Base-by-base conservation (phyloP, 2,113 vertebrate species). In the Cyphomyrus discorhynchus region DNA sequence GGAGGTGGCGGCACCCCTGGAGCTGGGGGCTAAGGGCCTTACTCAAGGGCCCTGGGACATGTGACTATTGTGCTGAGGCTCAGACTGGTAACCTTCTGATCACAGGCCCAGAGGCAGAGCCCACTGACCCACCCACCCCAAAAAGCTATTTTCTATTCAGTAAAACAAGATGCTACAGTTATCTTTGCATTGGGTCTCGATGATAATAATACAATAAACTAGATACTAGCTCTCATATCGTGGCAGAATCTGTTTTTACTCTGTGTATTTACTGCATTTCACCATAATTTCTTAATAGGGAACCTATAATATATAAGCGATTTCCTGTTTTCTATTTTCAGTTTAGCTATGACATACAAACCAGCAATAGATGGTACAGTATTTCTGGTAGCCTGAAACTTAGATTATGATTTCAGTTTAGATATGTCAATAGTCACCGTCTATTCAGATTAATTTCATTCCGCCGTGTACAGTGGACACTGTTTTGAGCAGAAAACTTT, bases 291-390 rank as follows among this genome's bases (percentile, higher is more conserved):
- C 8, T 49, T 88, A 89, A 91, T 46, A 89, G 66, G 87, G 62
- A 90, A 89, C 24, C 86, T 87, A 85, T 87, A 90, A 90, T 83
- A 88, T 74, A 49, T 46, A 35, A 92, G 86, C 50, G 82, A 89
- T 92, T 92, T 92, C 90, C 92, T 89, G 90, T 90, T 85, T 88
- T 89, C 92, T 91, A 90, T 91, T 91, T 91, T 91, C 86, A 92
- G 91, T 90, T 88, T 15, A 39, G 86, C 88, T 89, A 56, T 88
- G 89, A 91, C 88, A 91, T 74, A 52, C 89, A 91, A 90, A 90
- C 89, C 66, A 84, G 53, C 66, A 82, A 88, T 90, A 93, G 88
- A 92, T 90, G 90, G 88, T 85, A n/a, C n/a, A n/a, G n/a, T n/a
- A 84, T 83, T 77, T 84, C 56, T 89, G 46, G 46, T 35, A 80